A percentile compares a stretch with the other conserved stretches of the same genome.
phyloP scores from a whole-genome alignment of 2,113 vertebrate genomes.

The Psephotus haematonotus region DNA sequence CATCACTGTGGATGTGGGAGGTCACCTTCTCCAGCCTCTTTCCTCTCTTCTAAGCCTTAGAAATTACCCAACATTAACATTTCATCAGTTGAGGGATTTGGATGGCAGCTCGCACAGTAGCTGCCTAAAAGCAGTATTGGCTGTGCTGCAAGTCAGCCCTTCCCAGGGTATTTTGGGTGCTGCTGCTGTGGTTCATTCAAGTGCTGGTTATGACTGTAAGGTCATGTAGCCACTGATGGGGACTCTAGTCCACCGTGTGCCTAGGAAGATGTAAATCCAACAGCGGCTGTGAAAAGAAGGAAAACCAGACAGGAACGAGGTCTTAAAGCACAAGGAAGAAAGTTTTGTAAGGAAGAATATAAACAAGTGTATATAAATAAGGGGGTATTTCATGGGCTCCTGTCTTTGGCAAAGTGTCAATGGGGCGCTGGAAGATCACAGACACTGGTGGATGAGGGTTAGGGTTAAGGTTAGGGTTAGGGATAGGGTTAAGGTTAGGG shows the following conservation, averaged over 20 bases:
- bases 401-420: not conserved
- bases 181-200: not conserved
- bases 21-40: not conserved
- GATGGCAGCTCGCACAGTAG: not conserved
- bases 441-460: not conserved
- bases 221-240: fast-evolving
- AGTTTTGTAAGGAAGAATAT: not conserved
- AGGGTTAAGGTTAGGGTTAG: not conserved
- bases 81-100: slow-evolving; percentile 10
- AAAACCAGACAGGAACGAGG: not conserved
- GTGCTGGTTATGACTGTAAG: not conserved
- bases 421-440: not conserved
- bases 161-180: not conserved
- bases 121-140: not conserved
- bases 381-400: not conserved
- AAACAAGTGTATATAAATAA: not conserved
- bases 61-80: slow-evolving; percentile 9
- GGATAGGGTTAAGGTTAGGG: not conserved
- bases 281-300: not conserved
- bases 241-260: not conserved
- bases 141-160: not conserved
- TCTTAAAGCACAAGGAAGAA: not conserved
- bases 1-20: fast-evolving
- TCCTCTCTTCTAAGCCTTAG: not conserved
- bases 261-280: not conserved